These are phyloP conservation scores for Coilia nasus DNA, from an alignment of 2,797 vertebrate genomes.

Conservation along the genomic window DNA sequence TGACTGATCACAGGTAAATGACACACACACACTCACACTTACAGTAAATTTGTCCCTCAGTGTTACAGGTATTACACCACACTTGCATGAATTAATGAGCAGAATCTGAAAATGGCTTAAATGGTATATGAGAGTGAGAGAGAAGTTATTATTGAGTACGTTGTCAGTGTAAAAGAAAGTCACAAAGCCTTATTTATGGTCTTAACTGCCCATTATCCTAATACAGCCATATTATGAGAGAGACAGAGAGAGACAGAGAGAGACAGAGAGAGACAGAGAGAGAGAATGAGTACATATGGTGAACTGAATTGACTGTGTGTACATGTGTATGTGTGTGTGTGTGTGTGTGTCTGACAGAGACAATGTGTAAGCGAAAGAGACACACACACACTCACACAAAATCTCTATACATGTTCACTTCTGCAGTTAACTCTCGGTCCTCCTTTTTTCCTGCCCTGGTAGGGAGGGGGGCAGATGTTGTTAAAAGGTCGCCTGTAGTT, in stretches of 20 bases:
- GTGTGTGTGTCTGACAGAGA: conserved; percentile 15
- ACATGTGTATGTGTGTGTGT: not conserved
- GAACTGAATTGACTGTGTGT: not conserved
- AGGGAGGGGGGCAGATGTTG: too few species aligned
- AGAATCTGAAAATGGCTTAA: not conserved
- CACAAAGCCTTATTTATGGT: not conserved
- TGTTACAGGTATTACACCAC: too few species aligned
- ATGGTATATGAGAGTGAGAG: not conserved
- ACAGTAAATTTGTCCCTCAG: not conserved
- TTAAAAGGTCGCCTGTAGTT: not conserved
- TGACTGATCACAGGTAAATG: not conserved
- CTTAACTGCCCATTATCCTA: not conserved
- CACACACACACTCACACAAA: too few species aligned
- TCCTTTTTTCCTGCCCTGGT: too few species aligned
- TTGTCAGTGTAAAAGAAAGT: not conserved
- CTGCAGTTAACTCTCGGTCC: too few species aligned
- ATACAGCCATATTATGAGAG: not conserved
- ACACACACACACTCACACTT: not conserved
- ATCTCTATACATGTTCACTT: too few species aligned
- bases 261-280: not conserved
- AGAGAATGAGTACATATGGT: too few species aligned
- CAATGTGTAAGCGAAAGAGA: too few species aligned
- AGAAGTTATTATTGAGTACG: not conserved
- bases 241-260: not conserved
- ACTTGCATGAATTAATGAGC: not conserved